Conservation (phyloP, 2,888 invertebrate species). For the Lithodes maja region DNA sequence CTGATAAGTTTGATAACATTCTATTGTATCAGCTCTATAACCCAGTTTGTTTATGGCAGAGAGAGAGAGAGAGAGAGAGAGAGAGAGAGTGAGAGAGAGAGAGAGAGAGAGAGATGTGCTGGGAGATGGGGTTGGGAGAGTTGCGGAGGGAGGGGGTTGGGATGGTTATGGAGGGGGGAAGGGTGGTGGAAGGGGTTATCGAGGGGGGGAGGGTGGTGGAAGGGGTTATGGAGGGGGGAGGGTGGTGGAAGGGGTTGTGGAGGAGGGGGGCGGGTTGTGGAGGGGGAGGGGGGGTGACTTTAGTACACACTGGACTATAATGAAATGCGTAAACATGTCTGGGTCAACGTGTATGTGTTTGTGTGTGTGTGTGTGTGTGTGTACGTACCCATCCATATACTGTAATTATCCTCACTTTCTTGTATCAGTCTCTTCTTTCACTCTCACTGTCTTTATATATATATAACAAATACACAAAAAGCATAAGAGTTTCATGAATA, state of each 20-base stretch:
- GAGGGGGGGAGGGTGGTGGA: not conserved
- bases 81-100: not conserved
- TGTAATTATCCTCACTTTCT: too few species aligned
- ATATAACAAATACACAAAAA: too few species aligned
- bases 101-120: not conserved
- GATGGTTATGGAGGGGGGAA: not conserved
- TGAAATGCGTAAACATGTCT: not conserved
- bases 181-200: not conserved
- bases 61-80: slow-evolving; percentile 10
- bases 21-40: too few species aligned
- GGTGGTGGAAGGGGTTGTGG: not conserved
- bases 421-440: too few species aligned
- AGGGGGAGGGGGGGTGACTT: not conserved
- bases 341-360: slow-evolving; percentile 3
- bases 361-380: slow-evolving; percentile 16
- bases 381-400: not conserved
- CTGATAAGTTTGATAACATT: too few species aligned
- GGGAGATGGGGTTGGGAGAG: too few species aligned
- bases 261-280: not conserved
- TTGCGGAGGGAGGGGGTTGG: not conserved
- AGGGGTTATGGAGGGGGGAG: not conserved
- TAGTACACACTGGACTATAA: not conserved
- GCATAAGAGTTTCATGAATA: too few species aligned
- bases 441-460: too few species aligned
- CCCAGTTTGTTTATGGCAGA: not conserved